Conservation (phyloP, 1,140 invertebrate species). For the Neomicropteryx cornuta region DNA sequence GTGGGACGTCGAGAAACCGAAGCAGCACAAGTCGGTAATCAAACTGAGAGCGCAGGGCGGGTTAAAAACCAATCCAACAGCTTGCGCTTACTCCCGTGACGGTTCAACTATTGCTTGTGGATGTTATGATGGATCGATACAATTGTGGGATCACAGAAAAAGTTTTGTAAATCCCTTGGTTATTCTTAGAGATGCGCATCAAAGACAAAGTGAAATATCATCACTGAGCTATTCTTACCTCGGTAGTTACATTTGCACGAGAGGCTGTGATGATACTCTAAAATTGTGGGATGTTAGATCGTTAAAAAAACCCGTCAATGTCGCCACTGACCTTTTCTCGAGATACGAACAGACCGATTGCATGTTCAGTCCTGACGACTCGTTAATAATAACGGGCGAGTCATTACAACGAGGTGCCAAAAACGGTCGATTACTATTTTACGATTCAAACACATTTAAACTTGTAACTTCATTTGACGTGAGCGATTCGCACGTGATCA, state of each 20-base stretch:
- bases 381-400: slow-evolving; percentile 77
- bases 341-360: slow-evolving; percentile 88
- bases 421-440: slow-evolving; percentile 71
- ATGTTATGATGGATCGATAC: slow-evolving; percentile 92
- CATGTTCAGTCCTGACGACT: slow-evolving; percentile 89
- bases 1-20: slow-evolving; percentile 73
- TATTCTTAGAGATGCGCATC: slow-evolving; percentile 71
- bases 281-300: slow-evolving; percentile 91
- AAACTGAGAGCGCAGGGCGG: slow-evolving; percentile 85
- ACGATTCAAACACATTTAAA: slow-evolving; percentile 68
- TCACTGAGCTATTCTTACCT: slow-evolving; percentile 83
- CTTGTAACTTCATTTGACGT: slow-evolving; percentile 63
- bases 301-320: slow-evolving; percentile 68
- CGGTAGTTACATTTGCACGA: slow-evolving; percentile 65
- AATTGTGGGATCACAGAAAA: slow-evolving; percentile 93
- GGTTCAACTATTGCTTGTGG: slow-evolving; percentile 82
- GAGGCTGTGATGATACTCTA: slow-evolving; percentile 85
- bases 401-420: slow-evolving; percentile 63
- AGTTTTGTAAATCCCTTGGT: slow-evolving; percentile 71
- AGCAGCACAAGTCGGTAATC: slow-evolving; percentile 74
- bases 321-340: slow-evolving; percentile 62
- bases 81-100: slow-evolving; percentile 77
- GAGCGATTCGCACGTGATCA: slow-evolving; percentile 73
- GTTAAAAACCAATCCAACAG: slow-evolving; percentile 76
- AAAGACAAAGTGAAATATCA: slow-evolving; percentile 70